Conservation (phyloP, 2,113 vertebrate species). For the Etheostoma cragini region DNA sequence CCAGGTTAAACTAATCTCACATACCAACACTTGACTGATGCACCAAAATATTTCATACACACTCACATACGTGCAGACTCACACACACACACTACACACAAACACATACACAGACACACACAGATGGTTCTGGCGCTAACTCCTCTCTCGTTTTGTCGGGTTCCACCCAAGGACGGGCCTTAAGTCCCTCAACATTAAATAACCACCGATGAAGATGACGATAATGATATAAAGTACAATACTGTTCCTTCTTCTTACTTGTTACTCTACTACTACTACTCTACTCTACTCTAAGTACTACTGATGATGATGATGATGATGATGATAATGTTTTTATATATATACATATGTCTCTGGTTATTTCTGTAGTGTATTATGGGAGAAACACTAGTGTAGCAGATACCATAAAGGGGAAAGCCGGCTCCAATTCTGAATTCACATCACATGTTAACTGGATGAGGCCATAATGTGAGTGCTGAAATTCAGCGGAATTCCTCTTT, state of each 20-base stretch:
- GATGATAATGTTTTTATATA: conserved; percentile 77
- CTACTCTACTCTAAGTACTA: conserved; percentile 83
- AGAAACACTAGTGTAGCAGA: conserved; percentile 86
- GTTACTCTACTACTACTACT: conserved; percentile 84
- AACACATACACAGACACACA: conserved; percentile 35
- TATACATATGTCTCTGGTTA: conserved; percentile 83
- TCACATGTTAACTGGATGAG: conserved; percentile 54
- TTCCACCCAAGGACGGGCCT: conserved; percentile 69
- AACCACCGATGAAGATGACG: conserved; percentile 68
- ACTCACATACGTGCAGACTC: not conserved
- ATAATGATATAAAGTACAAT: conserved; percentile 82
- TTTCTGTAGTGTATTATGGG: conserved; percentile 84
- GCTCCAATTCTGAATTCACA: conserved; percentile 49
- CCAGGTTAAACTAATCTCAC: conserved; percentile 48
- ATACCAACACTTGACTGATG: conserved; percentile 35
- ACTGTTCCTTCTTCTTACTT: conserved; percentile 86
- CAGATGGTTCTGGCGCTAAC: conserved; percentile 58
- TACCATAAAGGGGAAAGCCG: conserved; percentile 67
- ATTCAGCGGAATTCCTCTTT: conserved; percentile 68
- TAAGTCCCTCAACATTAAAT: conserved; percentile 69
- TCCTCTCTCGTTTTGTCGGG: conserved; percentile 61
- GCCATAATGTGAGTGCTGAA: conserved; percentile 66
- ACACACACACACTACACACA: conserved; percentile 8
- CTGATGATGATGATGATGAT: conserved; percentile 79
- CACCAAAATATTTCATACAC: conserved; percentile 27